Percentiles rank a stretch among this genome's conserved stretches.
These are phyloP conservation scores for Papilio machaon DNA, from an alignment of 1,140 invertebrate species.

Conservation along the genomic window DNA sequence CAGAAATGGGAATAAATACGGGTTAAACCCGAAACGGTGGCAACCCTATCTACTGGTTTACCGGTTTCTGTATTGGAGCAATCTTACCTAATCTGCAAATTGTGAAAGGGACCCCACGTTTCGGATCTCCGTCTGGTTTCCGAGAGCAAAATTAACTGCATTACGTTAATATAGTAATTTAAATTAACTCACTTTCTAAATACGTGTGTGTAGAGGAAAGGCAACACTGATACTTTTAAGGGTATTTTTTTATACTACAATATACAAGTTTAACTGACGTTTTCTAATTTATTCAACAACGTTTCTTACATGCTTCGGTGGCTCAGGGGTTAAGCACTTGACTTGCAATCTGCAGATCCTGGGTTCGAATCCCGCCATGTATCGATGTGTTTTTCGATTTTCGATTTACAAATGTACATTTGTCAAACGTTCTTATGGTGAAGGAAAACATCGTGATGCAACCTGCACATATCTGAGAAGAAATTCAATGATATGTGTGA, in stretches of 20 bases:
- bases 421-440: too few species aligned
- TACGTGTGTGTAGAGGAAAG: not conserved
- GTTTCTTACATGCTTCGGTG: not conserved
- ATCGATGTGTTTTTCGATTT: too few species aligned
- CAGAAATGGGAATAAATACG: too few species aligned
- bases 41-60: not conserved
- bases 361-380: too few species aligned
- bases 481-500: too few species aligned
- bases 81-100: constrained; percentile 31
- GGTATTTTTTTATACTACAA: constrained; percentile 1
- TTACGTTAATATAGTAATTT: constrained; percentile 25
- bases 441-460: too few species aligned
- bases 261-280: not conserved
- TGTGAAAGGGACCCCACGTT: constrained; percentile 20
- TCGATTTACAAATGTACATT: too few species aligned
- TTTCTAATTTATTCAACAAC: constrained; percentile 22
- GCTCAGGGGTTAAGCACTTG: too few species aligned
- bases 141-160: constrained; percentile 11
- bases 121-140: constrained; percentile 21
- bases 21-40: not conserved
- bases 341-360: too few species aligned
- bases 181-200: constrained; percentile 30
- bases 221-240: not conserved
- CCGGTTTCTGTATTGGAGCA: not conserved
- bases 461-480: too few species aligned